Evolutionary conservation across 1,140 invertebrate species (phyloP).

Genomic region (Anadara kagoshimensis): DNA sequence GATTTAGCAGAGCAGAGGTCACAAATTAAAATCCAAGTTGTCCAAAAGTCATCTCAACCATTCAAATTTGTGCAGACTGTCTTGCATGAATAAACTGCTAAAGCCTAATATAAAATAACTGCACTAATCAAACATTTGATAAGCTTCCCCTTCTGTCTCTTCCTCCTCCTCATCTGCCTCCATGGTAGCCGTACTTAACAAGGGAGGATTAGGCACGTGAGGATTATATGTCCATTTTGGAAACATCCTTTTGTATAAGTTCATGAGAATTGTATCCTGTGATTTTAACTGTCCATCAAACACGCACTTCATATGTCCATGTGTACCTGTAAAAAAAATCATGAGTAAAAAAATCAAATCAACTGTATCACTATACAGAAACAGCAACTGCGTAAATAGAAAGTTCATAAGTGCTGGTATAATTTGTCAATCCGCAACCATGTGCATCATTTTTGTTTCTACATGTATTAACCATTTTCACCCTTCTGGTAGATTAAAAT

Average conservation of each 20-base stretch:
- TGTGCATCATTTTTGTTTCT: too few relatives aligned
- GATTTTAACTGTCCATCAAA: conserved; percentile 96
- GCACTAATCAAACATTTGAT: conserved; percentile 54
- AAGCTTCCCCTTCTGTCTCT: conserved; percentile 47
- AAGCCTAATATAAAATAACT: not conserved
- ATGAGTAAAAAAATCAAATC: conserved; percentile 36
- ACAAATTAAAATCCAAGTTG: too few relatives aligned
- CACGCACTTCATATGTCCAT: conserved; percentile 99
- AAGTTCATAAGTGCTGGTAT: too few relatives aligned
- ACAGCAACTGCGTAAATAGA: too few relatives aligned
- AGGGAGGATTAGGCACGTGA: conserved; percentile 64
- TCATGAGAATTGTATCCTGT: conserved; percentile 94
- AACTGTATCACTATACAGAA: too few relatives aligned
- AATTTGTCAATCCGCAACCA: too few relatives aligned
- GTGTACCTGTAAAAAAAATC: conserved; percentile 87
- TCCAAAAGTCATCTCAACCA: too few relatives aligned
- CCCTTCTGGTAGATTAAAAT: too few relatives aligned
- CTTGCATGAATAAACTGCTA: not conserved
- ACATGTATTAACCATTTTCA: too few relatives aligned
- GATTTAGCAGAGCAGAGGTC: too few relatives aligned
- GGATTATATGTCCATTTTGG: conserved; percentile 97
- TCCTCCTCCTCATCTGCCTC: conserved; percentile 38
- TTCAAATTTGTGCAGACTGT: too few relatives aligned
- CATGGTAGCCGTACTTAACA: conserved; percentile 32
- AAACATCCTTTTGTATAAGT: conserved; percentile 96